Base-by-base conservation (phyloP, 2,113 vertebrate species). In the Syngnathus floridae region DNA sequence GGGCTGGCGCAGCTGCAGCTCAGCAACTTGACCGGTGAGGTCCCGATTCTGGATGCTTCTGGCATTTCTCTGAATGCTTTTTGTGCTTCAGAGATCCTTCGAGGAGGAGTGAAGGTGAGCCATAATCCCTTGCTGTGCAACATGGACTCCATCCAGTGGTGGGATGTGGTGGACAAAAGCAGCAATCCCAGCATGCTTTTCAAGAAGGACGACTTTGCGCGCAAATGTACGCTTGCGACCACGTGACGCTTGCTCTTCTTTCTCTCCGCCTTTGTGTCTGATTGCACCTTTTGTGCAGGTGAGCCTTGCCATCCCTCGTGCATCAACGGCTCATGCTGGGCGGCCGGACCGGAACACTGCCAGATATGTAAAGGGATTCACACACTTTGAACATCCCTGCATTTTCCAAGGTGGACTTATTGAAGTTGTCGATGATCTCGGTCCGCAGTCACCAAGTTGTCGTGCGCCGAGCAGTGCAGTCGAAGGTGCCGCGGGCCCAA, bases 391-490 rank as follows among this genome's bases (percentile, higher is more conserved):
- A 31, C 26, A 31, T 31, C 26, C 26, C 26, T 31, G 26, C 26
- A 31, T 31, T 31, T 31, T 31, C 26, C 26, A 31, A 31, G 26
- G 2, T 31, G 26, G 26, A 31, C 26, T 31, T 31, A 31, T 31
- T 31, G 26, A 31, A 31, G 26, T 31, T 31, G 26, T 31, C 26
- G 26, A 31, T 22, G n/a, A n/a, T 62, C 22, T 62, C 59, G 14
- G 2, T 22, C 26, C 26, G 21, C 16, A 86, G 96, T 95, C 75
- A 96, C 96, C 0, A 94, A 90, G 78, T 59, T 90, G 68, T 90
- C 87, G 81, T 98, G 96, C 82, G 95, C 96, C 0, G 90, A 93
- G 78, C 96, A 98, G 81, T 98, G 95, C 75, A 93, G 93, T 0
- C 74, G 87, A 1, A 88, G 94, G 26, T 98, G 96, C 71, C 89